phyloP scores from a whole-genome alignment of 1,140 invertebrate genomes.

The Drosophila kohkoa region DNA sequence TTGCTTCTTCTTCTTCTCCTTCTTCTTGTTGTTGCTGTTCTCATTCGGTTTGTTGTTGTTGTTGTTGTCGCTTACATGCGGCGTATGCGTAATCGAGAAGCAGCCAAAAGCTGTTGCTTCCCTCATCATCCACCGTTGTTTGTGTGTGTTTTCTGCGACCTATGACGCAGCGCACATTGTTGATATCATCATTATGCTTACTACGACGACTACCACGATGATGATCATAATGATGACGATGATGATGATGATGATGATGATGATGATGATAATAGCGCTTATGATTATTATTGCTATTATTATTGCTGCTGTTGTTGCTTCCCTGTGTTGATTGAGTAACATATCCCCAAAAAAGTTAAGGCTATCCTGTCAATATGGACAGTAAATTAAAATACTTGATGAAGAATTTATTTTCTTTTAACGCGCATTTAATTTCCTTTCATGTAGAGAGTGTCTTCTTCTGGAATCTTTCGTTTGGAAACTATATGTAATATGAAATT shows the following conservation, averaged over 20 bases:
- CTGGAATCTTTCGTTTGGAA: too few species aligned
- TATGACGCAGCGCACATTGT: constrained; percentile 43
- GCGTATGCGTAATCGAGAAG: constrained; percentile 62
- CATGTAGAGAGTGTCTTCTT: too few species aligned
- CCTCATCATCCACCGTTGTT: background rate
- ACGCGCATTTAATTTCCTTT: too few species aligned
- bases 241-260: constrained; percentile 1
- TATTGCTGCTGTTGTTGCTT: background rate
- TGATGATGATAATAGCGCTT: constrained; percentile 6
- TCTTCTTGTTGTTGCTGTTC: constrained; percentile 30
- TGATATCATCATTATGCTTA: constrained; percentile 51
- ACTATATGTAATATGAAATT: too few species aligned
- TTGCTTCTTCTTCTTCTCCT: constrained; percentile 9
- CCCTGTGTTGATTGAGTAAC: background rate
- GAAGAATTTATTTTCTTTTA: too few species aligned
- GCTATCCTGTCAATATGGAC: too few species aligned
- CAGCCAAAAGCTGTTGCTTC: constrained; percentile 47
- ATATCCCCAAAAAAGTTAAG: background rate
- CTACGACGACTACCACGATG: background rate
- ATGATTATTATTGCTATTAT: constrained; percentile 8
- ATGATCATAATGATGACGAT: constrained; percentile 6
- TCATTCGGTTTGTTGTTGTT: constrained; percentile 14
- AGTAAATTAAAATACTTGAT: too few species aligned
- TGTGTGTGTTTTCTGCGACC: background rate
- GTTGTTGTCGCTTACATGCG: constrained; percentile 25